Conservation (phyloP, 37 sponge, comb jelly and placozoan genomes). For the Beroe ovata region DNA sequence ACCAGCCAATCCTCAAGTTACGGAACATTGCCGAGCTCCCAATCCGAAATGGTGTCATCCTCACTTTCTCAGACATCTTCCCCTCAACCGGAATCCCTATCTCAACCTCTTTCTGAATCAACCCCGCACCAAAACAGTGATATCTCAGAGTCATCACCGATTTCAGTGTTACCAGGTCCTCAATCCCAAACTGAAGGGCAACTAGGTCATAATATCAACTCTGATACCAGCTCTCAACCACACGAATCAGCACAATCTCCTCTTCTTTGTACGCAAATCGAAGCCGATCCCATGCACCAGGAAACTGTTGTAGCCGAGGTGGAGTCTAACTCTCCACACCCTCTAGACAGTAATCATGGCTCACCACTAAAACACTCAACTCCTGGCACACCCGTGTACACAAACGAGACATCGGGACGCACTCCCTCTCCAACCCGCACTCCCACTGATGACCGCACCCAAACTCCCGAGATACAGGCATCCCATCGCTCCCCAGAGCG, state of each 20-base stretch:
- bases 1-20: too few species aligned
- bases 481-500: not conserved
- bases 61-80: not conserved
- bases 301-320: too few species aligned
- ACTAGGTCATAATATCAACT: too few species aligned
- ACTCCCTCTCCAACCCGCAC: slow-evolving; percentile 10
- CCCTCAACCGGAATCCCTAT: not conserved
- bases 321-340: too few species aligned
- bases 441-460: slow-evolving; percentile 4
- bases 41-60: not conserved
- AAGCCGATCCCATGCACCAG: not conserved
- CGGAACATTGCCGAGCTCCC: too few species aligned
- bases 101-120: not conserved
- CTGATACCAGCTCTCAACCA: not conserved
- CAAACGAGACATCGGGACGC: not conserved
- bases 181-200: not conserved
- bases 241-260: too few species aligned
- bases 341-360: slow-evolving; percentile 10
- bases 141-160: too few species aligned
- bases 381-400: slow-evolving; percentile 44
- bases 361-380: too few species aligned
- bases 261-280: too few species aligned
- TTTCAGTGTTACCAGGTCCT: too few species aligned
- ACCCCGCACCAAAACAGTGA: too few species aligned
- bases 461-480: slow-evolving; percentile 1